Percentiles rank a stretch among this genome's conserved stretches.
phyloP scores from a whole-genome alignment of 2,113 vertebrate species.

The Myodes glareolus region DNA sequence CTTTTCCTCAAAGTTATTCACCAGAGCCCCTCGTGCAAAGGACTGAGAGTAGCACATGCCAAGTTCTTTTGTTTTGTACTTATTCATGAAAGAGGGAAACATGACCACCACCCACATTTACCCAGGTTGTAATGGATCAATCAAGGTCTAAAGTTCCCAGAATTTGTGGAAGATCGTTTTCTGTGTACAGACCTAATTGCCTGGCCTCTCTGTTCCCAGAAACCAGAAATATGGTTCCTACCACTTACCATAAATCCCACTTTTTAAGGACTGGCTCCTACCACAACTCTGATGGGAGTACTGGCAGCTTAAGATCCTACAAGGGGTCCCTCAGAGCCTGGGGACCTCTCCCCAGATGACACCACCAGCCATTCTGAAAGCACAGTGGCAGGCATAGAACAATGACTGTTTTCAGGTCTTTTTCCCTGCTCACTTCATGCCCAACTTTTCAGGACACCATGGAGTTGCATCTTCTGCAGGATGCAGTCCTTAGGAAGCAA shows the following conservation, averaged over 20 bases:
- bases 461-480: slow-evolving; percentile 74
- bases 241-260: background rate
- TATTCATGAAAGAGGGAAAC: background rate
- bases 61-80: background rate
- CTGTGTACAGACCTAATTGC: fast-evolving
- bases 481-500: background rate
- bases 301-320: background rate
- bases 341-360: background rate
- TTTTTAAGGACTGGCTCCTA: fast-evolving
- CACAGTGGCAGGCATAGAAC: fast-evolving
- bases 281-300: fast-evolving
- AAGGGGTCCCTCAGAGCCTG: background rate
- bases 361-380: background rate
- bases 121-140: fast-evolving
- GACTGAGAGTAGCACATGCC: too few species aligned
- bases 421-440: background rate
- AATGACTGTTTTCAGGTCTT: background rate
- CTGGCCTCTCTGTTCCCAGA: background rate
- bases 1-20: background rate
- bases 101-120: background rate
- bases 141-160: fast-evolving
- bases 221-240: background rate
- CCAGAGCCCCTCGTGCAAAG: background rate
- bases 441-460: background rate
- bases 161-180: background rate